phyloP scores from a whole-genome alignment of 2,797 vertebrate species.

The Galagoides demidoff region DNA sequence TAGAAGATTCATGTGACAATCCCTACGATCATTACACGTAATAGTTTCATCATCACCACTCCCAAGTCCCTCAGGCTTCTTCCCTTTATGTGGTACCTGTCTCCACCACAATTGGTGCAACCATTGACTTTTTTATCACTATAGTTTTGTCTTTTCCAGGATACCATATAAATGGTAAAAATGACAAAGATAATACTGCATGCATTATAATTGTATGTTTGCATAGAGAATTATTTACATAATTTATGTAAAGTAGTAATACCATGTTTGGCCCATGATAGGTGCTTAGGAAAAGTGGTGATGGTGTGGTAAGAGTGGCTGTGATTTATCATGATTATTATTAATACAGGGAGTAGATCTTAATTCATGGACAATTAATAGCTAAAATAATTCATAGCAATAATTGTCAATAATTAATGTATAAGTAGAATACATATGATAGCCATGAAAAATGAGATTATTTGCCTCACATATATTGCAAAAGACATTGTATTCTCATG shows the following conservation, averaged over 20 bases:
- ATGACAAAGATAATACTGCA: background rate
- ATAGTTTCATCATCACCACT: too few species aligned
- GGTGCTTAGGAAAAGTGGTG: background rate
- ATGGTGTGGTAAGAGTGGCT: background rate
- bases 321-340: background rate
- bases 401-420: background rate
- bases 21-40: too few species aligned
- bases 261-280: background rate
- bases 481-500: background rate
- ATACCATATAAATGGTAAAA: background rate
- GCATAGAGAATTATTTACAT: background rate
- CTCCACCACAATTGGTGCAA: too few species aligned
- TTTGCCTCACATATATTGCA: background rate
- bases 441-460: background rate
- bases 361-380: background rate
- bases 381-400: slow-evolving; percentile 13
- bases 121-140: too few species aligned
- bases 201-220: background rate
- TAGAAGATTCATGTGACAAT: too few species aligned
- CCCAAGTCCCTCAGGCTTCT: too few species aligned
- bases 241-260: background rate
- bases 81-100: too few species aligned
- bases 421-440: background rate
- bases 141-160: too few species aligned
- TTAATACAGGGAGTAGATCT: background rate